Conservation (phyloP, 2,888 invertebrate species). For the Eristalinus sepulchralis region DNA sequence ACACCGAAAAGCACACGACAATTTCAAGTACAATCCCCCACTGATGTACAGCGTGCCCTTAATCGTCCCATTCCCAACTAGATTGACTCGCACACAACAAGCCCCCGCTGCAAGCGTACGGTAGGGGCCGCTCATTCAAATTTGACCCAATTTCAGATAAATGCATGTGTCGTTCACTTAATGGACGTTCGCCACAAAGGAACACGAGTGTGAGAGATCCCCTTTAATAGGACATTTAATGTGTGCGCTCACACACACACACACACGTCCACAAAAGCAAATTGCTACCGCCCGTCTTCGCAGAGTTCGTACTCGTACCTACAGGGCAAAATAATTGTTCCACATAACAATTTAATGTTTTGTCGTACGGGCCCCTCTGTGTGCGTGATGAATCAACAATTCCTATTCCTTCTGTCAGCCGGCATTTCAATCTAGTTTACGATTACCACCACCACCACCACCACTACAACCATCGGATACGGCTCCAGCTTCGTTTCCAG, state of each 20-base stretch:
- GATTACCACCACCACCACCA: conserved; percentile 17
- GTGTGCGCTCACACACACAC: conserved; percentile 11
- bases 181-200: conserved; percentile 23
- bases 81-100: neutral
- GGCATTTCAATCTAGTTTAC: conserved; percentile 39
- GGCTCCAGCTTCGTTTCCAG: neutral
- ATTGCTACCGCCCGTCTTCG: no score
- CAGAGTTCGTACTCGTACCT: neutral
- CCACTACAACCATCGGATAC: neutral
- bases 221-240: conserved; percentile 53
- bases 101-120: neutral
- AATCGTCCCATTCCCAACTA: conserved; percentile 3
- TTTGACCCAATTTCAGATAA: conserved; percentile 55
- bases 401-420: conserved; percentile 22
- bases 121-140: conserved; percentile 33
- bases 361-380: conserved; percentile 18
- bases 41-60: conserved; percentile 13
- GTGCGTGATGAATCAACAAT: conserved; percentile 25
- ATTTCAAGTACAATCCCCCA: conserved; percentile 13
- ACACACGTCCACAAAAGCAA: no score
- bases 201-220: conserved; percentile 14
- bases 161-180: conserved; percentile 41
- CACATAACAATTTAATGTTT: conserved; percentile 63
- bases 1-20: neutral
- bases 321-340: conserved; percentile 56